A percentile compares a stretch with the other conserved stretches of the same genome.
Conservation (phyloP, 2,797 vertebrate species). For the Momotus momota region DNA sequence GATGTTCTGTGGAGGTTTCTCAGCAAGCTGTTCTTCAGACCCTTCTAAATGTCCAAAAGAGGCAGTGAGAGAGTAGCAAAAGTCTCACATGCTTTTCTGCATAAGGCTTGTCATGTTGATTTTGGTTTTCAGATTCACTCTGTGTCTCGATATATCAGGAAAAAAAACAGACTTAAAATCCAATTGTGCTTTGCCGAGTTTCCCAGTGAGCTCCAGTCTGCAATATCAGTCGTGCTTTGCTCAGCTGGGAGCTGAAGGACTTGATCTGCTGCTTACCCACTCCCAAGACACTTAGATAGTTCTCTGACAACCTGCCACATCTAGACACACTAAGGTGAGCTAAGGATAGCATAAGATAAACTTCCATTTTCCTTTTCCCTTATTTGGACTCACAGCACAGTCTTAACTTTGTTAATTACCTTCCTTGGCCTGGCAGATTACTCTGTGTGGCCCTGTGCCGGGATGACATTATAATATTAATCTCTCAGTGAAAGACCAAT, state of each 20-base stretch:
- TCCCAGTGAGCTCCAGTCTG: not conserved
- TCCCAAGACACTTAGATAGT: not conserved
- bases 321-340: slow-evolving; percentile 8
- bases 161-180: not conserved
- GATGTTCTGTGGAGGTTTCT: not conserved
- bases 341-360: slow-evolving; percentile 33
- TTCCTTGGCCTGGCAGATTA: slow-evolving; percentile 1
- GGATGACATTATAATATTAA: not conserved
- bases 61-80: not conserved
- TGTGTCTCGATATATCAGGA: not conserved
- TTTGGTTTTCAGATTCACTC: not conserved
- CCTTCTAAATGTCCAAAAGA: not conserved
- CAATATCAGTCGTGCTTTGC: fast-evolving
- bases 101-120: not conserved
- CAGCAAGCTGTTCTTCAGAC: fast-evolving
- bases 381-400: slow-evolving; percentile 3
- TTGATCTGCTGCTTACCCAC: not conserved
- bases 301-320: slow-evolving; percentile 1
- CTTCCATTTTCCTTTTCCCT: slow-evolving; percentile 16
- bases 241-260: not conserved
- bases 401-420: not conserved
- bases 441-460: not conserved
- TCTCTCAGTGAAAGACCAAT: not conserved
- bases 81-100: not conserved
- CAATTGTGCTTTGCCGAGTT: not conserved